phyloP scores from a whole-genome alignment of 2,888 invertebrate genomes.

The Dorcus parallelipipedus region DNA sequence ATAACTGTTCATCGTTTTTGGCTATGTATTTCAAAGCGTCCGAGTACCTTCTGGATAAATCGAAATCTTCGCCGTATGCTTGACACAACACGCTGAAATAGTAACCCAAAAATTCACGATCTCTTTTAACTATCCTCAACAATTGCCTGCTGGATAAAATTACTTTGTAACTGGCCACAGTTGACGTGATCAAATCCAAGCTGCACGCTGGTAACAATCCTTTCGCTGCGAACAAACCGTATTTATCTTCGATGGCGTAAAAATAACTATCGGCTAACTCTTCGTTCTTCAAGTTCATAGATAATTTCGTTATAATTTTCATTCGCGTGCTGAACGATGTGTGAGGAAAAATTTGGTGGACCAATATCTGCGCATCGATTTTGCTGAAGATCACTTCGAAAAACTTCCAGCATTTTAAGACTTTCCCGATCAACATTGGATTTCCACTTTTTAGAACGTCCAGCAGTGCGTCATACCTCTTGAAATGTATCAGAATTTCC shows the following conservation, averaged over 20 bases:
- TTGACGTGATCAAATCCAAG: conserved; percentile 6
- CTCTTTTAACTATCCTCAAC: conserved; percentile 11
- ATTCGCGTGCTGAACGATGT: conserved; percentile 6
- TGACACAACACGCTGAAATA: conserved; percentile 8
- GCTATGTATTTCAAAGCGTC: conserved; percentile 5
- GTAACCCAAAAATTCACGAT: conserved; percentile 9
- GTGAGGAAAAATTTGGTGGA: conserved; percentile 11
- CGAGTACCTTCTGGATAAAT: not conserved
- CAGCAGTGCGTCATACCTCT: conserved; percentile 9
- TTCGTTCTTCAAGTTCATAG: conserved; percentile 7
- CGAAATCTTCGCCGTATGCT: not conserved
- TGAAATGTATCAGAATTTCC: conserved; percentile 15
- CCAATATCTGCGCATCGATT: conserved; percentile 8
- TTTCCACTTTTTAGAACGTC: conserved; percentile 19
- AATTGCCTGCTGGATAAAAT: conserved; percentile 12
- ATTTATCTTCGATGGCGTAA: conserved; percentile 13
- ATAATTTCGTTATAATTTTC: too few species aligned
- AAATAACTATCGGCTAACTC: conserved; percentile 14
- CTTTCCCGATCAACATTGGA: conserved; percentile 5
- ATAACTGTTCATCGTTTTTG: conserved; percentile 9
- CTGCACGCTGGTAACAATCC: conserved; percentile 17
- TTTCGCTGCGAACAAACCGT: conserved; percentile 17
- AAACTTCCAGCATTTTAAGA: conserved; percentile 21
- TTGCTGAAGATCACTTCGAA: conserved; percentile 12
- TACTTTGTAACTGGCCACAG: conserved; percentile 10